These are phyloP conservation scores for Trichomalopsis sarcophagae DNA, from an alignment of 1,140 invertebrate genomes.

Conservation along the genomic window DNA sequence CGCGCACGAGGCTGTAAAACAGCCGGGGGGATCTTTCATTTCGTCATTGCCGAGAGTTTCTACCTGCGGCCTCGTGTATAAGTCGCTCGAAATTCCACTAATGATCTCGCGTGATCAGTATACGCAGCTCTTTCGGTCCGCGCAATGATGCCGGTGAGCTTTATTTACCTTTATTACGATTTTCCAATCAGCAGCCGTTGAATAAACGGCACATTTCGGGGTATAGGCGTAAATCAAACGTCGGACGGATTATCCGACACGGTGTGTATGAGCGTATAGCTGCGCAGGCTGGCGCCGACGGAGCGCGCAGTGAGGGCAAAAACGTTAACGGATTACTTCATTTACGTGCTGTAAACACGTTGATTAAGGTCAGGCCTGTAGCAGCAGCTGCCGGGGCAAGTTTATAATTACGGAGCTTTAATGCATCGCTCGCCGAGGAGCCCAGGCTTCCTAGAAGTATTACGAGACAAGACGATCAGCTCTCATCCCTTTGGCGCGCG, in stretches of 20 bases:
- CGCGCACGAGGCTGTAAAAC: neutral
- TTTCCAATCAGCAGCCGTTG: neutral
- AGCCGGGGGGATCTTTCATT: neutral
- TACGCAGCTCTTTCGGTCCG: neutral
- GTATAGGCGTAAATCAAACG: neutral
- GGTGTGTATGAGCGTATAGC: neutral
- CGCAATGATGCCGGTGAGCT: no score
- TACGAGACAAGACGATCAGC: no score
- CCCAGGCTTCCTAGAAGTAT: no score
- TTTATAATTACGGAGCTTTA: conserved; percentile 22
- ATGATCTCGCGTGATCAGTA: neutral
- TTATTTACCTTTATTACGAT: neutral
- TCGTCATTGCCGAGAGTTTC: neutral
- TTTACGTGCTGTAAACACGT: conserved; percentile 9
- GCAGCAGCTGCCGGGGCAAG: conserved; percentile 10
- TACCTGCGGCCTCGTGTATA: neutral
- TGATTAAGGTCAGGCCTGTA: neutral
- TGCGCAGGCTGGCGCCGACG: neutral
- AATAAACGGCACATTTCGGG: no score
- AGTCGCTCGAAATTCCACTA: neutral
- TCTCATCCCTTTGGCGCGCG: no score
- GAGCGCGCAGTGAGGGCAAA: neutral
- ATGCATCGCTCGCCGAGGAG: neutral
- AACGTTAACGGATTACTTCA: conserved; percentile 31
- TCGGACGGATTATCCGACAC: neutral